These are phyloP conservation scores for Atlantisia rogersi DNA, from an alignment of 2,113 vertebrate species.

Conservation along the genomic window DNA sequence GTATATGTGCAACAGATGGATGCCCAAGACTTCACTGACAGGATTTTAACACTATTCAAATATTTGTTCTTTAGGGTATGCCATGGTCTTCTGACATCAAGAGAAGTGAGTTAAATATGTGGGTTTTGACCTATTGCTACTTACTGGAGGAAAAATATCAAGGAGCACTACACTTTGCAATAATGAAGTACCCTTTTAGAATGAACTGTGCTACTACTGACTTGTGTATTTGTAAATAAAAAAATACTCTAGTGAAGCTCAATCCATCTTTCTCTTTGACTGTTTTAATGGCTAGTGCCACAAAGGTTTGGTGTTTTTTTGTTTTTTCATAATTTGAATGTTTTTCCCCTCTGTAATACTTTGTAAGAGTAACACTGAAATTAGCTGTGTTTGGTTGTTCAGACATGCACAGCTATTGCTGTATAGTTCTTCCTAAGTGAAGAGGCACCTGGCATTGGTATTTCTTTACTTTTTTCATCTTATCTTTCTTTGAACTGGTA, in stretches of 20 bases:
- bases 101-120: conserved; percentile 18
- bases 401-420: not conserved
- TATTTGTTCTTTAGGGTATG: conserved; percentile 41
- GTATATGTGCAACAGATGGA: conserved; percentile 4
- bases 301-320: not conserved
- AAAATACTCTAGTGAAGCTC: not conserved
- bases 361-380: not conserved
- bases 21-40: not conserved
- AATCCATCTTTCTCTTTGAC: conserved; percentile 11
- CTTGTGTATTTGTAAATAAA: conserved; percentile 50
- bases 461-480: not conserved
- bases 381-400: not conserved
- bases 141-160: conserved; percentile 22
- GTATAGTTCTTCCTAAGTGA: not conserved
- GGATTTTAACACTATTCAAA: conserved; percentile 23
- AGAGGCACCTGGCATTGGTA: not conserved
- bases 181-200: conserved; percentile 44
- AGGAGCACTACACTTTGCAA: conserved; percentile 27
- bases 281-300: conserved; percentile 13
- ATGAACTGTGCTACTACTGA: conserved; percentile 27
- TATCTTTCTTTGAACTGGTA: not conserved
- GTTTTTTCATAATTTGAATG: not conserved
- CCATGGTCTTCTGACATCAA: conserved; percentile 28
- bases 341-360: not conserved
- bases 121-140: not conserved